phyloP scores from a whole-genome alignment of 1,140 invertebrate genomes.

The Anoplophora glabripennis region DNA sequence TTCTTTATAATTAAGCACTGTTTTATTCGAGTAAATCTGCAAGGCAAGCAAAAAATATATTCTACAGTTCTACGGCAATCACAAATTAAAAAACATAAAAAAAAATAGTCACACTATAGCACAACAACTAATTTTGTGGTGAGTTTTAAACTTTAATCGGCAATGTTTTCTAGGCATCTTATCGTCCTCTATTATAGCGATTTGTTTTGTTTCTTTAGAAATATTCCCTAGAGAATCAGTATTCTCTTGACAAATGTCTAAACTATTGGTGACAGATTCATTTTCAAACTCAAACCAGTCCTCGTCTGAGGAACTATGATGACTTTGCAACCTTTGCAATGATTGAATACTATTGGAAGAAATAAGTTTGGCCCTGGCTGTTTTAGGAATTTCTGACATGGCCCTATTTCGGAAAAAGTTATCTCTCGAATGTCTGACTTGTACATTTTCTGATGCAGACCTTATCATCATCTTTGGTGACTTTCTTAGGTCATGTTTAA shows the following conservation, averaged over 20 bases:
- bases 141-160: conserved; percentile 2
- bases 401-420: conserved; percentile 29
- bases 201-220: not conserved
- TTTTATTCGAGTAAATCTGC: too few relatives aligned
- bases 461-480: conserved; percentile 29
- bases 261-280: conserved; percentile 11
- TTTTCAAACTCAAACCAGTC: conserved; percentile 40
- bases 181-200: conserved; percentile 12
- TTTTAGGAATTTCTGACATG: conserved; percentile 32
- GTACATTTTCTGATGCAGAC: conserved; percentile 32
- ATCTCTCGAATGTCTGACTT: conserved; percentile 10
- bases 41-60: conserved; percentile 15
- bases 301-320: conserved; percentile 39
- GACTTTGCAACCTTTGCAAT: conserved; percentile 29
- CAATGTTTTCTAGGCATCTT: conserved; percentile 7
- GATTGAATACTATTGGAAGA: conserved; percentile 19
- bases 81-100: conserved; percentile 14
- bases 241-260: conserved; percentile 6
- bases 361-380: conserved; percentile 15
- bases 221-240: conserved; percentile 3
- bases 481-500: conserved; percentile 27
- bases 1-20: too few relatives aligned
- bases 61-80: conserved; percentile 16
- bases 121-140: conserved; percentile 16
- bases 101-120: conserved; percentile 22